A percentile compares a stretch with the other conserved stretches of the same genome.
phyloP scores from a whole-genome alignment of 2,888 invertebrate genomes.

The Epinotia brunnichana region DNA sequence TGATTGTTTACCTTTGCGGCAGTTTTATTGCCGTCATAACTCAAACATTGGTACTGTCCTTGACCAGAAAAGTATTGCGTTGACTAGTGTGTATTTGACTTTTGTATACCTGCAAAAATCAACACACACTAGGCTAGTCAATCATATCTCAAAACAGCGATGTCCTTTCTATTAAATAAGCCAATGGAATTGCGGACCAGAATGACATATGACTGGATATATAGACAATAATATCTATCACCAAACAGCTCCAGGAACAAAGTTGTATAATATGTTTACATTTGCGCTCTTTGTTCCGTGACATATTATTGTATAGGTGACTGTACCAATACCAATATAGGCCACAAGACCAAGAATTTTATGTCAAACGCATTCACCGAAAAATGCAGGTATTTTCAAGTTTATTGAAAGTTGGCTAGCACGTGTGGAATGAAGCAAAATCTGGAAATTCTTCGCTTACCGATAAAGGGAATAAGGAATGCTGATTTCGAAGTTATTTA shows the following conservation, averaged over 20 bases:
- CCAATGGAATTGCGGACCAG: no score
- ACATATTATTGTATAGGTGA: no score
- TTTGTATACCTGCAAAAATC: neutral
- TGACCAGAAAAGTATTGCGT: constrained; percentile 1
- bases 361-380: constrained; percentile 8
- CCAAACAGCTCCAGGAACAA: no score
- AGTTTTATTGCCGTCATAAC: constrained; percentile 39
- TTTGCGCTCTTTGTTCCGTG: no score
- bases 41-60: constrained; percentile 5
- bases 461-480: neutral
- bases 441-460: constrained; percentile 16
- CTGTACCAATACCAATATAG: neutral
- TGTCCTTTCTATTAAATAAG: no score
- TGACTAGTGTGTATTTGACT: neutral
- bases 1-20: constrained; percentile 36
- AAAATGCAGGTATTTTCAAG: constrained; percentile 1
- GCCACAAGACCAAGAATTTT: neutral
- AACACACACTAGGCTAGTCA: no score
- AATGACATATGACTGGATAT: no score
- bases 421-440: neutral
- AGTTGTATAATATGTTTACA: no score
- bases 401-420: neutral
- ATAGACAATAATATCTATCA: no score
- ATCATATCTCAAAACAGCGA: no score
- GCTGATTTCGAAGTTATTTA: neutral